Evolutionary conservation across 2,797 vertebrate species (phyloP).

Genomic region (Ibycter americanus): DNA sequence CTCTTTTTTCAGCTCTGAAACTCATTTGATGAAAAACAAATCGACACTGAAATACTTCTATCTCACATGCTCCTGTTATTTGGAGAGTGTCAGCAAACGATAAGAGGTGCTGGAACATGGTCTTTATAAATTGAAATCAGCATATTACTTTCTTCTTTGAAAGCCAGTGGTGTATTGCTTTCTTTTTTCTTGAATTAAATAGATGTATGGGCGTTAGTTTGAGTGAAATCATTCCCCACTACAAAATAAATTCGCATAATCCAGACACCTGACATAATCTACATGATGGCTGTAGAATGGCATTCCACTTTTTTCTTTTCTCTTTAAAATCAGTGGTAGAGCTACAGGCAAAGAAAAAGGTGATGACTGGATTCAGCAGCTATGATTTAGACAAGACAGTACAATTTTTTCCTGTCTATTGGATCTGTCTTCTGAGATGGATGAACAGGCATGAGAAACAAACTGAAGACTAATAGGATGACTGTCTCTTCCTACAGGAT

Average conservation of each 20-base stretch:
- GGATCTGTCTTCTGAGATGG: neutral
- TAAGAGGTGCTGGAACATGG: neutral
- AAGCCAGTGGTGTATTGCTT: neutral
- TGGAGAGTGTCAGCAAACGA: neutral
- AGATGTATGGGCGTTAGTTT: neutral
- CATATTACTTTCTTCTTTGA: neutral
- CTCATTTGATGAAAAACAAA: neutral
- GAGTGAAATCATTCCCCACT: neutral
- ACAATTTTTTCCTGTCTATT: neutral
- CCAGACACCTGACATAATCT: neutral
- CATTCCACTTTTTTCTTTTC: neutral
- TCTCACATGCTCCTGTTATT: neutral
- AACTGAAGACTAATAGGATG: neutral
- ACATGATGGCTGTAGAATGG: neutral
- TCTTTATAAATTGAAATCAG: neutral
- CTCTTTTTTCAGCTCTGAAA: neutral
- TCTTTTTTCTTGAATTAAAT: neutral
- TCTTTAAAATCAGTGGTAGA: neutral
- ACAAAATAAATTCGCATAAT: neutral
- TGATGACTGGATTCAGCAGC: neutral
- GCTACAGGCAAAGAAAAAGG: neutral
- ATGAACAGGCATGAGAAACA: neutral
- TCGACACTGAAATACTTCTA: neutral
- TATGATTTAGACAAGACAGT: neutral
- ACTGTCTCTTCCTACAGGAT: neutral